These are phyloP conservation scores for Scolopax rusticola DNA, from an alignment of 2,797 vertebrate genomes.

Conservation along the genomic window DNA sequence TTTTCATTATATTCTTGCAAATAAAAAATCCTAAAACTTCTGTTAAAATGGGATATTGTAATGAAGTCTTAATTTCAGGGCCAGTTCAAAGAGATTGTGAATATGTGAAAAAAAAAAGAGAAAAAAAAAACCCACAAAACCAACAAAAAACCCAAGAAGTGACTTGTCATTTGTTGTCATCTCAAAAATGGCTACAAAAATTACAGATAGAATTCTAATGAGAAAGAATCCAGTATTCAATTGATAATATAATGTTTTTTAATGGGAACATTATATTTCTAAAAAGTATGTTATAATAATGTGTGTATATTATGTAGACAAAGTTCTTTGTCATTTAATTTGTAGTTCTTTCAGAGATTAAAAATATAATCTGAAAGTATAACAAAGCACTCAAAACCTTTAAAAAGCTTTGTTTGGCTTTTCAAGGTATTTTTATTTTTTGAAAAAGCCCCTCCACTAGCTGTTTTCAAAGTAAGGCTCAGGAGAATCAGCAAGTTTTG, in stretches of 20 bases:
- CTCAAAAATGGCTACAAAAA: background rate
- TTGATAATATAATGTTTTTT: background rate
- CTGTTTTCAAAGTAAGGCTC: background rate
- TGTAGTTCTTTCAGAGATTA: background rate
- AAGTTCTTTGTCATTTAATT: background rate
- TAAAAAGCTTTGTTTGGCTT: background rate
- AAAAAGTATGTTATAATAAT: background rate
- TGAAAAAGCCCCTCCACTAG: accelerated
- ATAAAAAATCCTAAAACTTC: background rate
- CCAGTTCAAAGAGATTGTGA: background rate
- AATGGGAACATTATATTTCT: background rate
- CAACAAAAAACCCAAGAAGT: accelerated
- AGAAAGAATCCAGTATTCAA: background rate
- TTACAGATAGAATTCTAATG: background rate
- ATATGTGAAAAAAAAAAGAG: too few species aligned
- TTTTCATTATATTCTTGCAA: background rate
- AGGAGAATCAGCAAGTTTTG: background rate
- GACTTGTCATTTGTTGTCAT: background rate
- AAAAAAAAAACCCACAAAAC: background rate
- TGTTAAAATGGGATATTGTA: background rate
- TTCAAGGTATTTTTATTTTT: background rate
- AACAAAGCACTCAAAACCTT: background rate
- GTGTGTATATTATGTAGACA: accelerated
- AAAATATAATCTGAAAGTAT: background rate
- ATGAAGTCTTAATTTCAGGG: background rate